These are phyloP conservation scores for Cheilosia grossa DNA, from an alignment of 2,888 invertebrate genomes.

Conservation along the genomic window DNA sequence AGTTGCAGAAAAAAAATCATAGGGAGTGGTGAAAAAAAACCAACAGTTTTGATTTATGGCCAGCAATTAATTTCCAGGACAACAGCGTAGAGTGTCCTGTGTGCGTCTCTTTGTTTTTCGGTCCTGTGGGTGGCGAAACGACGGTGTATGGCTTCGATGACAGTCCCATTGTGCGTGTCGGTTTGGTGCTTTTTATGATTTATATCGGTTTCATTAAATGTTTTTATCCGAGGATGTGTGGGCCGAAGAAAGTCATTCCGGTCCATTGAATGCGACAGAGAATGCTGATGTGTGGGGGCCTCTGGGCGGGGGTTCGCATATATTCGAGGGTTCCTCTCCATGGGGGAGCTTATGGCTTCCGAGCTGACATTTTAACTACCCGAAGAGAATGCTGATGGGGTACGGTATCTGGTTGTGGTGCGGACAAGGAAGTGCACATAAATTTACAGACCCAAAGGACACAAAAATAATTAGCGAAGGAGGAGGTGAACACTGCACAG, in stretches of 20 bases:
- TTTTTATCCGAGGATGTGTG: constrained; percentile 48
- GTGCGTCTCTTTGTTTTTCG: constrained; percentile 17
- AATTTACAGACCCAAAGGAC: constrained; percentile 49
- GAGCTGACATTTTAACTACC: constrained; percentile 60
- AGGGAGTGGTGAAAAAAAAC: constrained; percentile 33
- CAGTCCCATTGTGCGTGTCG: constrained; percentile 59
- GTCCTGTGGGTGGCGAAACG: constrained; percentile 58
- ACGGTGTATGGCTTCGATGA: constrained; percentile 56
- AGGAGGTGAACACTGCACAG: neutral
- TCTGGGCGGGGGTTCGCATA: neutral
- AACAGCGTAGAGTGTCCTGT: constrained; percentile 47
- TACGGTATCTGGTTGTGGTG: constrained; percentile 28
- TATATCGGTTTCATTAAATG: constrained; percentile 72
- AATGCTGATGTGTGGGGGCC: constrained; percentile 44
- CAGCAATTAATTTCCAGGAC: constrained; percentile 73
- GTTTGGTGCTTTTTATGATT: constrained; percentile 69
- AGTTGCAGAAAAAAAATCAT: constrained; percentile 33
- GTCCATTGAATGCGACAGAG: constrained; percentile 60
- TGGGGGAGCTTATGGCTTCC: constrained; percentile 61
- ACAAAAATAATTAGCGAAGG: constrained; percentile 67
- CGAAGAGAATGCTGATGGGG: constrained; percentile 43
- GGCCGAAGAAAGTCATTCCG: constrained; percentile 48
- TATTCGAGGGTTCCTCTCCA: constrained; percentile 40
- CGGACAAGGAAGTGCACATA: constrained; percentile 59
- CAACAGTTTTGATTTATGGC: constrained; percentile 68